Percentiles rank a stretch among this genome's conserved stretches.
Conservation (phyloP, 1,140 invertebrate genomes). For the Paracyclopina nana region DNA sequence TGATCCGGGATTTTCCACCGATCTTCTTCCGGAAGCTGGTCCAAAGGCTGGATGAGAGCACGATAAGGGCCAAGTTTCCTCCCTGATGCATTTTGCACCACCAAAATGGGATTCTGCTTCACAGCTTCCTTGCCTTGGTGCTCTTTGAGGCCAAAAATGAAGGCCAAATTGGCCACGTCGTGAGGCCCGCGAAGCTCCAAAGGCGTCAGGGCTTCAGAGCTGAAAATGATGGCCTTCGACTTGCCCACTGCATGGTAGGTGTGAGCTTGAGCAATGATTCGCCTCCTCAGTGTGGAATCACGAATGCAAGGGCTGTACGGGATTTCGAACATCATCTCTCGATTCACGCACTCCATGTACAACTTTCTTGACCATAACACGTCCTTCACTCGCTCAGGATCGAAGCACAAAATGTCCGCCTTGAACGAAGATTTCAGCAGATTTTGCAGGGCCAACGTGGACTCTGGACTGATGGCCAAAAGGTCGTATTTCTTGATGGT, state of each 20-base stretch:
- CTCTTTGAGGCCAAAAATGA: conserved; percentile 18
- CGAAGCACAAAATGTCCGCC: conserved; percentile 18
- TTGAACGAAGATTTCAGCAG: conserved; percentile 15
- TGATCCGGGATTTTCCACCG: neutral
- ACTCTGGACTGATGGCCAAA: conserved; percentile 18
- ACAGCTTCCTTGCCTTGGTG: conserved; percentile 15
- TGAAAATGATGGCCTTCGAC: conserved; percentile 18
- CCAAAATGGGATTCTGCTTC: neutral
- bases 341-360: conserved; percentile 4
- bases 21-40: conserved; percentile 6
- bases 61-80: conserved; percentile 4
- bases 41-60: neutral
- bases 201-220: conserved; percentile 16
- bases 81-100: neutral
- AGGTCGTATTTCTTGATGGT: conserved; percentile 19
- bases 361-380: conserved; percentile 16
- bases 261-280: conserved; percentile 14
- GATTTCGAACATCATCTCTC: conserved; percentile 18
- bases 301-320: conserved; percentile 17
- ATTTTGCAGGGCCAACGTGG: conserved; percentile 15
- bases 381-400: conserved; percentile 10
- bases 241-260: conserved; percentile 12
- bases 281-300: conserved; percentile 12
- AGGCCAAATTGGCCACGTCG: conserved; percentile 18
- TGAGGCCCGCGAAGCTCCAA: conserved; percentile 18